Conservation (phyloP, 2,113 vertebrate genomes). For the Engystomops pustulosus region DNA sequence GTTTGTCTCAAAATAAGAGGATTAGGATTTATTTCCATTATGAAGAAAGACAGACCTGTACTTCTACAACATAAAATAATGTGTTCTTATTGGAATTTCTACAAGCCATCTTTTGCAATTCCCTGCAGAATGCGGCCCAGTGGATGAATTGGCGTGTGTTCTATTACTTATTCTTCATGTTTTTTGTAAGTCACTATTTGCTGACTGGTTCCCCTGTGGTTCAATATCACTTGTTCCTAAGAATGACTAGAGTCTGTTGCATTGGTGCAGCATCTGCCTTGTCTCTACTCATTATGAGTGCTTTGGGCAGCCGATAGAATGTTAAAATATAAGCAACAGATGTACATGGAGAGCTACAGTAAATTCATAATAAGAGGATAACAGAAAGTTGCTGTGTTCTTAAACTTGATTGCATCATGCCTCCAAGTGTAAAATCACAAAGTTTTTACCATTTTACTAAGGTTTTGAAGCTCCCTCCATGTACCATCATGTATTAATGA, state of each 20-base stretch:
- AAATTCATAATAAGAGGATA: slow-evolving; percentile 49
- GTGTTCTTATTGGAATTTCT: slow-evolving; percentile 27
- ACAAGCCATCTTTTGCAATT: slow-evolving; percentile 1
- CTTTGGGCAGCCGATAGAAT: slow-evolving; percentile 46
- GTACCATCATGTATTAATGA: not conserved
- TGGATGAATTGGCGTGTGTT: slow-evolving; percentile 38
- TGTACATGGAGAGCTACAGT: slow-evolving; percentile 46
- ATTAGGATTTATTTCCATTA: not conserved
- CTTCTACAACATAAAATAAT: slow-evolving; percentile 18
- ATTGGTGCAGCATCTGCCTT: slow-evolving; percentile 51
- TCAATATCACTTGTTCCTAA: slow-evolving; percentile 35
- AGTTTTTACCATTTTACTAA: slow-evolving; percentile 14
- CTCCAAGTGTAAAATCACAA: not conserved
- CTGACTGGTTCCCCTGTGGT: slow-evolving; percentile 42
- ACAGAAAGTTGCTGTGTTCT: slow-evolving; percentile 25
- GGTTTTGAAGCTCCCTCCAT: not conserved
- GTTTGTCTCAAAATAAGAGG: not conserved
- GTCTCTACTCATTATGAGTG: slow-evolving; percentile 51
- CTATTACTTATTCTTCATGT: slow-evolving; percentile 41
- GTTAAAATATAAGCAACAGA: slow-evolving; percentile 41
- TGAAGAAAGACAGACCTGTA: not conserved
- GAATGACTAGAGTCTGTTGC: slow-evolving; percentile 41
- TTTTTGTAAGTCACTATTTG: slow-evolving; percentile 53
- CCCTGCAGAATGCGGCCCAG: slow-evolving; percentile 13
- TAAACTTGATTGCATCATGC: not conserved